Evolutionary conservation across 2,113 vertebrate species (phyloP).

Genomic region (Dunckerocampus dactyliophorus): DNA sequence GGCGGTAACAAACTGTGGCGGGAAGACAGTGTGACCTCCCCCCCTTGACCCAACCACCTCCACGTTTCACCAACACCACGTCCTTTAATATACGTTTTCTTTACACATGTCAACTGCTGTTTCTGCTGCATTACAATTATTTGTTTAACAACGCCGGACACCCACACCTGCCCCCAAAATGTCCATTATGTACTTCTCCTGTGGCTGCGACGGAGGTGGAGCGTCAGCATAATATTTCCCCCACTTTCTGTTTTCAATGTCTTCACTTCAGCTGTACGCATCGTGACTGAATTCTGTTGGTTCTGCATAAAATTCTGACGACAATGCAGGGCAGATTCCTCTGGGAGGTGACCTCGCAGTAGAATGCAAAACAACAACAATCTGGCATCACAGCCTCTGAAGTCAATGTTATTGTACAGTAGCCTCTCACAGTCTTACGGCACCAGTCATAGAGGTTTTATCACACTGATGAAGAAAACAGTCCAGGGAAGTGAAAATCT

Average conservation of each 20-base stretch:
- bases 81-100: not conserved
- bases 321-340: conserved; percentile 34
- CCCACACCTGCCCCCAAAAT: conserved; percentile 40
- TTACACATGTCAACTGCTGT: conserved; percentile 11
- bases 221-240: conserved; percentile 42
- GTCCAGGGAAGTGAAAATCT: too few species aligned
- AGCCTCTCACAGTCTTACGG: too few species aligned
- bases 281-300: conserved; percentile 46
- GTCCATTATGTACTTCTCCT: conserved; percentile 27
- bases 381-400: conserved; percentile 12
- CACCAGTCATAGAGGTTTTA: too few species aligned
- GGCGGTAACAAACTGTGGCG: conserved; percentile 1
- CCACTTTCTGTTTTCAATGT: conserved; percentile 1
- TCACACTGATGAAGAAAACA: too few species aligned
- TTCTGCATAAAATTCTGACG: conserved; percentile 53
- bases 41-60: conserved; percentile 5
- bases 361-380: conserved; percentile 33
- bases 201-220: conserved; percentile 29
- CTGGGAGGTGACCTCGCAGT: conserved; percentile 37
- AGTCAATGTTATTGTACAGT: not conserved
- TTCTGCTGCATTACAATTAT: conserved; percentile 2
- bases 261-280: conserved; percentile 3
- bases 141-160: conserved; percentile 9
- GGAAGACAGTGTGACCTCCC: conserved; percentile 22
- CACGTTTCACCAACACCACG: conserved; percentile 2